These are phyloP conservation scores for Eulemur coronatus DNA, from an alignment of 2,797 vertebrate genomes.

Conservation along the genomic window DNA sequence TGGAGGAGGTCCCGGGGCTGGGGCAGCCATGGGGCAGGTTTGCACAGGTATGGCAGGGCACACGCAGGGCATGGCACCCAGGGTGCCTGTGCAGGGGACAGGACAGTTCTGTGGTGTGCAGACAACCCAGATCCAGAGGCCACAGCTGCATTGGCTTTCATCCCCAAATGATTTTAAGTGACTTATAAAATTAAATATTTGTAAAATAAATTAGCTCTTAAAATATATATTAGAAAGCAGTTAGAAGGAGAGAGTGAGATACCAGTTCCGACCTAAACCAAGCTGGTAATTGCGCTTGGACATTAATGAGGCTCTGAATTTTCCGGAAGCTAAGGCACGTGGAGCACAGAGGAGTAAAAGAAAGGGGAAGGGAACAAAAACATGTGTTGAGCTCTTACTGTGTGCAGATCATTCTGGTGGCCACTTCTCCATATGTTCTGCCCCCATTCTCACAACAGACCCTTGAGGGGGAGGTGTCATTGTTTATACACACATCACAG, in stretches of 20 bases:
- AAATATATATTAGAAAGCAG: background rate
- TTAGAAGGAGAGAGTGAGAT: background rate
- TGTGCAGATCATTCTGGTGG: background rate
- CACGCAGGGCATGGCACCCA: background rate
- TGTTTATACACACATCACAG: background rate
- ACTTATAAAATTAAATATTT: background rate
- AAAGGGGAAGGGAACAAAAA: background rate
- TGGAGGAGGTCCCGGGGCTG: background rate
- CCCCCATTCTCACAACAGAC: background rate
- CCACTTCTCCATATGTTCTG: background rate
- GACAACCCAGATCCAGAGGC: background rate
- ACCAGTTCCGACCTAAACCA: background rate
- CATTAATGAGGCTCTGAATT: background rate
- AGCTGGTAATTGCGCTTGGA: background rate
- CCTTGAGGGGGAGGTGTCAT: fast-evolving
- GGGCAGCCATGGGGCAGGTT: too few species aligned
- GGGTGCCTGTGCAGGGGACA: background rate
- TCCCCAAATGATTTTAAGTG: background rate
- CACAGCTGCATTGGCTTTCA: background rate
- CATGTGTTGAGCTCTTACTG: background rate
- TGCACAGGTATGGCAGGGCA: too few species aligned
- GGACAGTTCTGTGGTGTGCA: too few species aligned
- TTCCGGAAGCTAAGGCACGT: background rate
- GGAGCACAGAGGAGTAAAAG: background rate
- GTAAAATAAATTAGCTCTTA: background rate